Percentiles rank a stretch among this genome's conserved stretches.
Conservation (phyloP, 2,888 invertebrate species). For the Cabera pusaria region DNA sequence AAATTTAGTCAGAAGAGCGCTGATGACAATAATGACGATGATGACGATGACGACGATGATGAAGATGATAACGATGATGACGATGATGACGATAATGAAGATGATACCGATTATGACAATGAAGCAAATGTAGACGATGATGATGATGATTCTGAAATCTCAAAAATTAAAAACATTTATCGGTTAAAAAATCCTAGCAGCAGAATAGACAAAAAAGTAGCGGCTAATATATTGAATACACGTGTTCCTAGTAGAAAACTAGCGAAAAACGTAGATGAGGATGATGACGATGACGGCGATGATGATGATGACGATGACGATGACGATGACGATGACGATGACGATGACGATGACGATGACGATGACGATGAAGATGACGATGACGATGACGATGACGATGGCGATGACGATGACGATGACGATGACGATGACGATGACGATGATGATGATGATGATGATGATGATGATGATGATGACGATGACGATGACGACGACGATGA, state of each 20-base stretch:
- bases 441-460: conserved; percentile 61
- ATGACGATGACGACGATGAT: conserved; percentile 54
- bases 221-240: conserved; percentile 42
- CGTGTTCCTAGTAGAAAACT: conserved; percentile 39
- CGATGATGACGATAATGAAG: conserved; percentile 50
- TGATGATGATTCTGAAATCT: conserved; percentile 49
- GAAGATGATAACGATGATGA: conserved; percentile 39
- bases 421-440: conserved; percentile 48
- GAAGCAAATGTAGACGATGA: conserved; percentile 77
- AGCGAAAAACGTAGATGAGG: conserved; percentile 43
- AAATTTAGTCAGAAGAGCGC: conserved; percentile 25
- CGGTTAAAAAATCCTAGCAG: conserved; percentile 39
- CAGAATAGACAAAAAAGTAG: conserved; percentile 23
- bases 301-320: conserved; percentile 54
- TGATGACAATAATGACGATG: conserved; percentile 47
- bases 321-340: conserved; percentile 45
- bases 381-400: conserved; percentile 63
- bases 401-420: conserved; percentile 55
- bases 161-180: conserved; percentile 41
- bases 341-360: conserved; percentile 53
- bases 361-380: conserved; percentile 30
- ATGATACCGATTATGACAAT: conserved; percentile 74
- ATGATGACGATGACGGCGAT: conserved; percentile 73
- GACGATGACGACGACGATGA: conserved; percentile 66
- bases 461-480: conserved; percentile 73